A percentile compares a stretch with the other conserved stretches of the same genome.
Evolutionary conservation across 1,140 invertebrate species (phyloP).

Genomic region (Zaprionus africanus): DNA sequence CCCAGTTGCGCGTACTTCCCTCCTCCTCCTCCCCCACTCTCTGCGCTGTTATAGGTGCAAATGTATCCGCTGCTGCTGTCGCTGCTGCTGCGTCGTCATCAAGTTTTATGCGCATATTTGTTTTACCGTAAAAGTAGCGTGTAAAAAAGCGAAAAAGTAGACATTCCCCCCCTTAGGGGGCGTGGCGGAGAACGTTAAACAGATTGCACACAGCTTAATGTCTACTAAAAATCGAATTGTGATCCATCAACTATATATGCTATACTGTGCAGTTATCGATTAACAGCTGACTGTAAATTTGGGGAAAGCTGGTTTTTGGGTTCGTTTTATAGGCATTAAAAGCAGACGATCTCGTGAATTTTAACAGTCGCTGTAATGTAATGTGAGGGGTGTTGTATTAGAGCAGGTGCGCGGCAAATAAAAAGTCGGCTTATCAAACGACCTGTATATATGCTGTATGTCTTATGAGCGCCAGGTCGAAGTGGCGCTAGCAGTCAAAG

Average conservation of each 20-base stretch:
- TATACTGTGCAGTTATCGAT: too few relatives aligned
- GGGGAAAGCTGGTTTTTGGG: too few relatives aligned
- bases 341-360: too few relatives aligned
- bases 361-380: too few relatives aligned
- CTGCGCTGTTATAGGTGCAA: slow-evolving; percentile 39
- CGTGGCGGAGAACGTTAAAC: slow-evolving; percentile 49
- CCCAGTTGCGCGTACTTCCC: background rate
- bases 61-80: slow-evolving; percentile 29
- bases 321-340: too few relatives aligned
- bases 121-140: slow-evolving; percentile 54
- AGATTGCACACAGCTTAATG: slow-evolving; percentile 78
- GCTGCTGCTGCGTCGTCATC: slow-evolving; percentile 40
- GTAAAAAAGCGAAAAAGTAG: slow-evolving; percentile 11
- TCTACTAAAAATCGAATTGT: slow-evolving; percentile 82
- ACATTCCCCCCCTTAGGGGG: background rate
- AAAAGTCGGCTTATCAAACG: too few relatives aligned
- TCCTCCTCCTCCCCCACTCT: too few relatives aligned
- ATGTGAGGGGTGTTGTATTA: too few relatives aligned
- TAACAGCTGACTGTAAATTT: too few relatives aligned
- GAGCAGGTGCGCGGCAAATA: too few relatives aligned
- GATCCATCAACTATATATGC: slow-evolving; percentile 75
- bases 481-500: slow-evolving; percentile 18
- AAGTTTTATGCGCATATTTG: slow-evolving; percentile 66
- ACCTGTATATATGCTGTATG: slow-evolving; percentile 54
- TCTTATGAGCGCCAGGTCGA: slow-evolving; percentile 51